Evolutionary conservation across 2,888 invertebrate genomes (phyloP).

Genomic region (Parnassius smintheus): DNA sequence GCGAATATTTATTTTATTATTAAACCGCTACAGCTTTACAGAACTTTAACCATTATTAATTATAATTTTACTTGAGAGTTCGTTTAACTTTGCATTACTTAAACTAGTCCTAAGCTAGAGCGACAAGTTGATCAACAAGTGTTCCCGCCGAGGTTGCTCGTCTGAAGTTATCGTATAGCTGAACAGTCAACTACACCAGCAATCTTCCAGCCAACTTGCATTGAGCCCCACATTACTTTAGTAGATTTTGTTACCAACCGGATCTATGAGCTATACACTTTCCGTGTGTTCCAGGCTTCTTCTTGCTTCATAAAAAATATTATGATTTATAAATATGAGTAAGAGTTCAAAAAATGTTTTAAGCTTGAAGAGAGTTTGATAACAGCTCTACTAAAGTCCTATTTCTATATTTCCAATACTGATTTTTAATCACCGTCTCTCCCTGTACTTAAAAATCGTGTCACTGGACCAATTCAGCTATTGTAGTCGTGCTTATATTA

Average conservation of each 20-base stretch:
- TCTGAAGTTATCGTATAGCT: slow-evolving; percentile 18
- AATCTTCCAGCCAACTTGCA: background rate
- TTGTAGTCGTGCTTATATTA: slow-evolving; percentile 18
- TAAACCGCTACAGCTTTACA: slow-evolving; percentile 62
- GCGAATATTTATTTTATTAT: slow-evolving; percentile 45
- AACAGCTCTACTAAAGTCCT: slow-evolving; percentile 2
- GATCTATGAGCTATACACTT: background rate
- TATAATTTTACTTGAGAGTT: slow-evolving; percentile 55
- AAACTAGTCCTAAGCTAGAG: slow-evolving; percentile 57
- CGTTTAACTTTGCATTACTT: slow-evolving; percentile 59
- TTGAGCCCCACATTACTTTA: slow-evolving; percentile 7
- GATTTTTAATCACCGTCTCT: slow-evolving; percentile 48
- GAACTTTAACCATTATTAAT: slow-evolving; percentile 51
- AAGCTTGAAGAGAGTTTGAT: slow-evolving; percentile 43
- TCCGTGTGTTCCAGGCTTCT: too few relatives aligned
- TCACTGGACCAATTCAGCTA: slow-evolving; percentile 49
- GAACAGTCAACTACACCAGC: slow-evolving; percentile 39
- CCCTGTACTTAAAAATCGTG: slow-evolving; percentile 58
- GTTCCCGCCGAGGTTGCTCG: slow-evolving; percentile 61
- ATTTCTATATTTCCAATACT: slow-evolving; percentile 33
- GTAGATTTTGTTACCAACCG: slow-evolving; percentile 4
- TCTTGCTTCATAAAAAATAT: too few relatives aligned
- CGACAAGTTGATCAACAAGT: slow-evolving; percentile 57
- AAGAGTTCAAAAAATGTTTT: too few relatives aligned
- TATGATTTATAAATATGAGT: too few relatives aligned